phyloP scores from a whole-genome alignment of 2,888 invertebrate genomes.

The Mongoloraphidia duomilia region DNA sequence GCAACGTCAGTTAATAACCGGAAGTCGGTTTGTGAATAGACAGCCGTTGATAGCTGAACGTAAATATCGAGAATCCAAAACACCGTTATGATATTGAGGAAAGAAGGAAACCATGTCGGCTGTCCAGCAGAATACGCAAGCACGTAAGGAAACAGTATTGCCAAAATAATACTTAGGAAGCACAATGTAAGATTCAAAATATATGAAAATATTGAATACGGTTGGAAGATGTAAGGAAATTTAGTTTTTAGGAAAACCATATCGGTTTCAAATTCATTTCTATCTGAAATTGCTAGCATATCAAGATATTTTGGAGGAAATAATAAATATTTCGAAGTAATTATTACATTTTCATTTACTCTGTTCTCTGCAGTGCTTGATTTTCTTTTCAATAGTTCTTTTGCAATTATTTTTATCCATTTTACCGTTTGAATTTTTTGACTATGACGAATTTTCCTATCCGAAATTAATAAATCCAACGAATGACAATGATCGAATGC shows the following conservation, averaged over 20 bases:
- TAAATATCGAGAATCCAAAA: constrained; percentile 15
- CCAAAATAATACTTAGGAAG: constrained; percentile 5
- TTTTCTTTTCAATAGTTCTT: too few species aligned
- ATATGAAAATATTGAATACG: constrained; percentile 15
- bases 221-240: constrained; percentile 18
- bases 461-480: not conserved
- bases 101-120: constrained; percentile 1
- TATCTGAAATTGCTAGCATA: constrained; percentile 14
- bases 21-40: constrained; percentile 11
- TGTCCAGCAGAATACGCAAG: constrained; percentile 4
- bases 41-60: constrained; percentile 15
- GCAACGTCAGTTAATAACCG: constrained; percentile 9
- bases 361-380: too few species aligned
- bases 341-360: too few species aligned
- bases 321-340: too few species aligned
- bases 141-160: constrained; percentile 13
- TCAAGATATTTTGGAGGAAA: too few species aligned
- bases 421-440: too few species aligned
- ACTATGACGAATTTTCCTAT: too few species aligned
- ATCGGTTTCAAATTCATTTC: constrained; percentile 16
- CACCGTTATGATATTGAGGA: constrained; percentile 8
- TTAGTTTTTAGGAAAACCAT: constrained; percentile 15
- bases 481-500: constrained; percentile 1
- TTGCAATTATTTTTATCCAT: too few species aligned
- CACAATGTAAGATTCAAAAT: constrained; percentile 14